phyloP scores from a whole-genome alignment of 37 sponge, comb jelly and placozoan species.

The Cladorhizidae sp. region DNA sequence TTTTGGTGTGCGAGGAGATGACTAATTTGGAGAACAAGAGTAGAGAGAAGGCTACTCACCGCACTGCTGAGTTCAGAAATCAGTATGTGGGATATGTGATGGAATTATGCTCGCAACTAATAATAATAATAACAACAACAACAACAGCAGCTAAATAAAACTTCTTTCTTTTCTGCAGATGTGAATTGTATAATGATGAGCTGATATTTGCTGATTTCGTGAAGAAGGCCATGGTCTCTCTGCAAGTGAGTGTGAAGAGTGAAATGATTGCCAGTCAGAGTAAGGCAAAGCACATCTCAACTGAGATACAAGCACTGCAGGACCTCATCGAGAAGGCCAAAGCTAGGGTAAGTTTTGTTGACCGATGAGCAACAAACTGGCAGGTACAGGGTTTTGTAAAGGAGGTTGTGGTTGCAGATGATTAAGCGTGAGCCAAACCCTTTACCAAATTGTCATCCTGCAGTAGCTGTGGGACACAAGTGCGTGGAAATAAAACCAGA shows the following conservation, averaged over 20 bases:
- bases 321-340: neutral
- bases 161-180: neutral
- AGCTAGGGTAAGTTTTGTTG: too few relatives aligned
- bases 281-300: conserved; percentile 43
- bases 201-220: conserved; percentile 56
- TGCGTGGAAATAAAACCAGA: too few relatives aligned
- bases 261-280: conserved; percentile 79
- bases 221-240: conserved; percentile 14
- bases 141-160: neutral
- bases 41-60: neutral
- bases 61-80: neutral
- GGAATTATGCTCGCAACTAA: too few relatives aligned
- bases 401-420: too few relatives aligned
- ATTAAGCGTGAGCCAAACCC: too few relatives aligned
- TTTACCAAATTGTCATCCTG: too few relatives aligned
- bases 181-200: neutral
- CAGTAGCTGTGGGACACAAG: too few relatives aligned
- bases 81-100: conserved; percentile 26
- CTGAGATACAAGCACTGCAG: neutral
- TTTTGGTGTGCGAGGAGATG: conserved; percentile 13
- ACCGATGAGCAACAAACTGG: too few relatives aligned
- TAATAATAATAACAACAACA: too few relatives aligned
- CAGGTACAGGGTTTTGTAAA: too few relatives aligned
- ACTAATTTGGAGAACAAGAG: neutral
- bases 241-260: conserved; percentile 71